These are phyloP conservation scores for Procavia capensis DNA, from an alignment of 2,113 vertebrate genomes.

Conservation along the genomic window DNA sequence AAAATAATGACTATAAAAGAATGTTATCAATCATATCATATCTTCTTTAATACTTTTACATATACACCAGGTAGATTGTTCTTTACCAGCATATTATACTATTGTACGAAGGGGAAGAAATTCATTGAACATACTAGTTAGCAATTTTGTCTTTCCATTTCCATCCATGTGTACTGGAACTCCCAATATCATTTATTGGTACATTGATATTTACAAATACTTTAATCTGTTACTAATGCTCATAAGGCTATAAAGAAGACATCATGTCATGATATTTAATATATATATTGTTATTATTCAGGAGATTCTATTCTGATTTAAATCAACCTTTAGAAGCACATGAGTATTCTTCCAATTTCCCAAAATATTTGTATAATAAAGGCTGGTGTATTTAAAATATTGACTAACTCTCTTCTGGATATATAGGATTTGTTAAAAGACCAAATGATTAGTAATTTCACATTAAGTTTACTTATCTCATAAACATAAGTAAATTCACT, in stretches of 20 bases:
- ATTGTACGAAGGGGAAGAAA: neutral
- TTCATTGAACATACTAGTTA: neutral
- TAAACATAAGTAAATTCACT: neutral
- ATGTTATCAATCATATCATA: neutral
- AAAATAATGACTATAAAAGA: neutral
- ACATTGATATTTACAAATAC: neutral
- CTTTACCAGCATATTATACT: neutral
- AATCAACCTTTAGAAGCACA: neutral
- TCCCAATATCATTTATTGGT: neutral
- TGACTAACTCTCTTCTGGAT: neutral
- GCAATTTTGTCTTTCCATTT: neutral
- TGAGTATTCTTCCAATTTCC: neutral
- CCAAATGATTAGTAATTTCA: neutral
- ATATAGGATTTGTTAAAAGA: neutral
- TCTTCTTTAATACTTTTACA: neutral
- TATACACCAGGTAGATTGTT: neutral
- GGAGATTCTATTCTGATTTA: neutral
- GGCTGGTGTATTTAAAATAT: neutral
- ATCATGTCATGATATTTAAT: neutral
- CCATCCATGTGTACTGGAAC: neutral
- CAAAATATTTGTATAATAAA: neutral
- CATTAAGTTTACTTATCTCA: neutral
- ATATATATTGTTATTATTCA: neutral
- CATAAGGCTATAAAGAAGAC: neutral
- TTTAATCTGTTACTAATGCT: neutral